Evolutionary conservation across 1,140 invertebrate species (phyloP).

Genomic region (Drosophila tsacasi): DNA sequence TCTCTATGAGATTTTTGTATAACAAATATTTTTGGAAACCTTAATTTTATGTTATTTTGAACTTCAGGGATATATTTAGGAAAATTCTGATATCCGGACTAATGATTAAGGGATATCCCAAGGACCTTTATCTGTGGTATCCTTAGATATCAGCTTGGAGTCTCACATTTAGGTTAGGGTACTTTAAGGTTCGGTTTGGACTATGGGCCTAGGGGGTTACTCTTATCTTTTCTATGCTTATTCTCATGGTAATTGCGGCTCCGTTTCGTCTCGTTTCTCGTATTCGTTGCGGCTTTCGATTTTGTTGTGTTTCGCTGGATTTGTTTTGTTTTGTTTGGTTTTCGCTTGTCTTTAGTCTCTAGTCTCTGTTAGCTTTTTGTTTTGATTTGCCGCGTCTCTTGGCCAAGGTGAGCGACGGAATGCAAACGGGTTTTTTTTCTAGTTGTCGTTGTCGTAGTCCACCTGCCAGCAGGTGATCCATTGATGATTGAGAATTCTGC

Average conservation of each 20-base stretch:
- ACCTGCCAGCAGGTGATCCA: slow-evolving; percentile 4
- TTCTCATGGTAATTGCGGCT: slow-evolving; percentile 47
- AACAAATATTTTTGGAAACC: background rate
- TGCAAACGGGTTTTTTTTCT: slow-evolving; percentile 46
- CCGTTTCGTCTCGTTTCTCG: slow-evolving; percentile 24
- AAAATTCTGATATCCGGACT: background rate
- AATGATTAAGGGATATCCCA: background rate
- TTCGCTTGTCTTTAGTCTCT: background rate
- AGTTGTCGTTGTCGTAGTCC: slow-evolving; percentile 5
- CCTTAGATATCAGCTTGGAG: background rate
- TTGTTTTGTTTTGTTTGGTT: slow-evolving; percentile 28
- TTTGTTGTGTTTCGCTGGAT: slow-evolving; percentile 20
- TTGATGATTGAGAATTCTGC: slow-evolving; percentile 57
- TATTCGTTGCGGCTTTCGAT: slow-evolving; percentile 31
- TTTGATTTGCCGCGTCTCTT: slow-evolving; percentile 45
- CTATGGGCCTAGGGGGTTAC: background rate
- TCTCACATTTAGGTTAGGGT: background rate
- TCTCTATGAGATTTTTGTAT: background rate
- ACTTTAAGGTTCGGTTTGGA: background rate
- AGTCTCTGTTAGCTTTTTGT: slow-evolving; percentile 35
- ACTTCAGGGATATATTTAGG: background rate
- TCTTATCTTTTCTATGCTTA: slow-evolving; percentile 13
- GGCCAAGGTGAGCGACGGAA: slow-evolving; percentile 60
- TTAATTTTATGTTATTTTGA: background rate
- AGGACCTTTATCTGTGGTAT: background rate